A percentile compares a stretch with the other conserved stretches of the same genome.
Conservation (phyloP, 2,888 invertebrate genomes). For the Cinara cedri region DNA sequence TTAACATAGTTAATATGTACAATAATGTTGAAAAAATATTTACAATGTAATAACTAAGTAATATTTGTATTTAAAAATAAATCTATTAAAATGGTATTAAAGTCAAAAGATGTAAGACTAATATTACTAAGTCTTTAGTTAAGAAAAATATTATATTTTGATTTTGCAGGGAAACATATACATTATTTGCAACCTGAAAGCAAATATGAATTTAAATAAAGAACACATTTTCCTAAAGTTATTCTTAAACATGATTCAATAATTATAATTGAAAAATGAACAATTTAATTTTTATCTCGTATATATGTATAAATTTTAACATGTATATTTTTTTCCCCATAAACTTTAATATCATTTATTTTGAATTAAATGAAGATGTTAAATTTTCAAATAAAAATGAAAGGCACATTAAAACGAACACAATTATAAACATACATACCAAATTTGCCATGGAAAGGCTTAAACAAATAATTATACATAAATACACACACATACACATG, state of each 20-base stretch:
- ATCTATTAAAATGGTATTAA: slow-evolving; percentile 41
- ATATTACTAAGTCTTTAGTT: slow-evolving; percentile 23
- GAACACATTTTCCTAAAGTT: slow-evolving; percentile 45
- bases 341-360: slow-evolving; percentile 25
- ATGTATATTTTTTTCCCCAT: slow-evolving; percentile 1
- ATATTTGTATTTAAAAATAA: slow-evolving; percentile 32
- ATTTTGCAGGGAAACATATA: slow-evolving; percentile 34
- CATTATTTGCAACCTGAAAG: slow-evolving; percentile 28
- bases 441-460: slow-evolving; percentile 52
- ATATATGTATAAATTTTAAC: background rate
- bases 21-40: slow-evolving; percentile 34
- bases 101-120: slow-evolving; percentile 27
- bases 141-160: slow-evolving; percentile 30
- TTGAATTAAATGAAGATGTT: slow-evolving; percentile 41
- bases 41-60: slow-evolving; percentile 45
- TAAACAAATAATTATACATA: slow-evolving; percentile 42
- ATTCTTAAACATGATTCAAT: slow-evolving; percentile 19
- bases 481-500: background rate
- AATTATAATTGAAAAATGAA: background rate
- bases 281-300: background rate
- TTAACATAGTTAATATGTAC: slow-evolving; percentile 38
- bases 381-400: slow-evolving; percentile 35
- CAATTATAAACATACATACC: slow-evolving; percentile 54
- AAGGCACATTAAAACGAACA: slow-evolving; percentile 56
- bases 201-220: slow-evolving; percentile 39